Conservation (phyloP, 1,140 invertebrate genomes). For the Gryllus bimaculatus region DNA sequence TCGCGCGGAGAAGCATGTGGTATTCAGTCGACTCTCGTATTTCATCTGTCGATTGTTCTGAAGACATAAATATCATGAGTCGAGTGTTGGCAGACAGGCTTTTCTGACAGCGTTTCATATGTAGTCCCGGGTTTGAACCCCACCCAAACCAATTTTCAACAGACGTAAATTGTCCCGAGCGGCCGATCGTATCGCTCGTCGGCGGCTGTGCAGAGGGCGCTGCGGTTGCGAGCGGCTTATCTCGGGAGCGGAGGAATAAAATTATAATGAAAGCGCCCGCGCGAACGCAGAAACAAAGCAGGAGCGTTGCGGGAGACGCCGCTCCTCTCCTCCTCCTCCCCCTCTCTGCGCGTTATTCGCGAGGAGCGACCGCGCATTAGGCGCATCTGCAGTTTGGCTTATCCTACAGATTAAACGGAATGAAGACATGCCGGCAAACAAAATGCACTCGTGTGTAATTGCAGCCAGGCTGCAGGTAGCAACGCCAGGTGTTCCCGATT, state of each 20-base stretch:
- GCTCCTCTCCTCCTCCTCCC: too few relatives aligned
- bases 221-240: not conserved
- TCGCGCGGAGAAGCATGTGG: not conserved
- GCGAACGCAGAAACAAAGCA: too few relatives aligned
- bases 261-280: not conserved
- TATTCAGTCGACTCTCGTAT: not conserved
- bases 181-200: not conserved
- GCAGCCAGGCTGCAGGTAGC: too few relatives aligned
- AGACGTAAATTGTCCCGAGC: not conserved
- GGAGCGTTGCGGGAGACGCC: too few relatives aligned
- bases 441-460: too few relatives aligned
- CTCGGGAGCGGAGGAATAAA: not conserved
- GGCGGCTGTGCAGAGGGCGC: not conserved
- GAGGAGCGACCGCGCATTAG: too few relatives aligned
- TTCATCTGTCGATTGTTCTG: not conserved
- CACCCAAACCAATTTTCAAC: slow-evolving; percentile 4
- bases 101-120: not conserved
- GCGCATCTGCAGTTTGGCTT: too few relatives aligned
- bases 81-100: not conserved
- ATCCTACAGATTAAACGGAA: too few relatives aligned
- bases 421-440: too few relatives aligned
- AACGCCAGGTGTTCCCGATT: too few relatives aligned
- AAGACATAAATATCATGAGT: not conserved
- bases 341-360: too few relatives aligned
- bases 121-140: not conserved